Evolutionary conservation across 2,797 vertebrate genomes (phyloP).

Genomic region (Coendou prehensilis): DNA sequence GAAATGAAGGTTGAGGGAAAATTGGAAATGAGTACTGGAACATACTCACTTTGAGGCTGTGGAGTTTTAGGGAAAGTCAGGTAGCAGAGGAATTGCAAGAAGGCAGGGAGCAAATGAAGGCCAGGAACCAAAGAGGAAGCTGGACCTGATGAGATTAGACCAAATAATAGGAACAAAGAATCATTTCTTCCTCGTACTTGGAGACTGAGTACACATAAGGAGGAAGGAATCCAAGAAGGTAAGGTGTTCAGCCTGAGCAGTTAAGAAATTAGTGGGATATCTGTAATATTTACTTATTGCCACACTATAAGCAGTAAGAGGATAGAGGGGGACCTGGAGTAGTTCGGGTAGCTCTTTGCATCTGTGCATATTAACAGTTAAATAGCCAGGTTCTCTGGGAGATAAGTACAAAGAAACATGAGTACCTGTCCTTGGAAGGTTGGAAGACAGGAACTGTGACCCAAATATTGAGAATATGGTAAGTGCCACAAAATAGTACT

Average conservation of each 20-base stretch:
- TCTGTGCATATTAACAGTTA: background rate
- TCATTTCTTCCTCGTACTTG: background rate
- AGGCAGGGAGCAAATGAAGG: background rate
- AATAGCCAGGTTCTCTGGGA: background rate
- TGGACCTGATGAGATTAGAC: background rate
- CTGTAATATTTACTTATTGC: background rate
- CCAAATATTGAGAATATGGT: background rate
- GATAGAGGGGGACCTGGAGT: background rate
- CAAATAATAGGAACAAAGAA: background rate
- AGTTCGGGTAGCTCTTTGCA: background rate
- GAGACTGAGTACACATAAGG: background rate
- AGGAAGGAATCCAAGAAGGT: background rate
- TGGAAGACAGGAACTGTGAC: background rate
- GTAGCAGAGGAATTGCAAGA: background rate
- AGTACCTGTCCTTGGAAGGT: background rate
- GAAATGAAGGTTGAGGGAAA: slow-evolving; percentile 23
- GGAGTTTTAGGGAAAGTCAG: slow-evolving; percentile 4
- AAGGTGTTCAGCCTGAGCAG: background rate
- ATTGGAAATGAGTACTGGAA: background rate
- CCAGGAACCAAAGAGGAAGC: background rate
- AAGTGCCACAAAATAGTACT: background rate
- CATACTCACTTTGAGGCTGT: background rate
- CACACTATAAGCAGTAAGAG: background rate
- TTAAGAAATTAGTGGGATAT: background rate
- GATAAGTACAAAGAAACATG: background rate